Evolutionary conservation across 1,140 invertebrate species (phyloP).

Genomic region (Eumaeus atala): DNA sequence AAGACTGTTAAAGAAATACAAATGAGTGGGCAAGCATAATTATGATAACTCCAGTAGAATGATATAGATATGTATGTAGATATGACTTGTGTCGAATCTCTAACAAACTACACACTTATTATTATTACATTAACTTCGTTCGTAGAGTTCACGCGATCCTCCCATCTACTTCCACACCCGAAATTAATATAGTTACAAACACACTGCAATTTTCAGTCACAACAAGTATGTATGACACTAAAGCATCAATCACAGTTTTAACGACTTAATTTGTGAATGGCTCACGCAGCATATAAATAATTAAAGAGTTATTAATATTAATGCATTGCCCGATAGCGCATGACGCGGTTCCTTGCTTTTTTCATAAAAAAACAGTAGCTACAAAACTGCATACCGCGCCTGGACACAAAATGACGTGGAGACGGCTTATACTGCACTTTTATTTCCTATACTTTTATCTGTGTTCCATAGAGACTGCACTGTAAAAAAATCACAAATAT

Average conservation of each 20-base stretch:
- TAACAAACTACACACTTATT: background rate
- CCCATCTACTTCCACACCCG: background rate
- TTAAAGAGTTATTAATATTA: constrained; percentile 56
- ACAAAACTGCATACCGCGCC: constrained; percentile 51
- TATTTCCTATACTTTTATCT: constrained; percentile 34
- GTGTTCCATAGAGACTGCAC: no score
- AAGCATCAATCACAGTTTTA: constrained; percentile 28
- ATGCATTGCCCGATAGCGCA: constrained; percentile 47
- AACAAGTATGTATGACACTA: constrained; percentile 19
- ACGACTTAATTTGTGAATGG: constrained; percentile 46
- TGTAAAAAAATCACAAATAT: no score
- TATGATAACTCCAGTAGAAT: no score
- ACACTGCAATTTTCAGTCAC: constrained; percentile 8
- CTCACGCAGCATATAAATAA: constrained; percentile 46
- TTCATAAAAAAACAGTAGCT: constrained; percentile 60
- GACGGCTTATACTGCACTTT: constrained; percentile 31
- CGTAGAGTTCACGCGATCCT: constrained; percentile 1
- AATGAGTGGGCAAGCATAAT: no score
- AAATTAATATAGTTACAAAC: constrained; percentile 11
- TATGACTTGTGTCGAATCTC: no score
- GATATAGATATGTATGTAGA: no score
- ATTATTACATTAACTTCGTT: constrained; percentile 9
- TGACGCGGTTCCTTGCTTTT: constrained; percentile 47
- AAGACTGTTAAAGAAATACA: no score
- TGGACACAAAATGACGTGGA: constrained; percentile 57